Evolutionary conservation across 2,113 vertebrate genomes (phyloP), one percentile per base, ranked within the genome.

Genomic region (Gymnocephalus cernua): DNA sequence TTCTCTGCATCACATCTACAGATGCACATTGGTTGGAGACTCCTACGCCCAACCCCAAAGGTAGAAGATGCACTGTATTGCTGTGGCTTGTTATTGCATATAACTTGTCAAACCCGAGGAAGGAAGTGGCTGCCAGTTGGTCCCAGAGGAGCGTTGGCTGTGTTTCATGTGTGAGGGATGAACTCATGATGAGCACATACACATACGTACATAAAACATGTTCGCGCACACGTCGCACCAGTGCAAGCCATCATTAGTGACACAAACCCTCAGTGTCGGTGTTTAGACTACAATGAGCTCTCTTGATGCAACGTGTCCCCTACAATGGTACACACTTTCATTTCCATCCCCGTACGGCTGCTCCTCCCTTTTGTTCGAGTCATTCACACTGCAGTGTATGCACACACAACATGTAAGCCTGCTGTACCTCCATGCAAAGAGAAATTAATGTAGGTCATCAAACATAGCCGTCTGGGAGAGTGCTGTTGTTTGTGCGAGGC

Each of bases 391-490:
- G 0, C 76, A 89, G 85, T 92, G 92, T 90, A 89, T 91, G 89
- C 91, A 84, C 91, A 84, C 87, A 77, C 88, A 81, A 90, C 92
- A 89, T 93, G 90, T 89, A 86, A 90, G 90, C 87, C 87, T 18
- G 66, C 88, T 89, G 90, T 88, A 88, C 82, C 85, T 77, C 85
- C 85, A 83, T 56, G 86, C 94, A 92, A 90, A 94, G 91, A 84
- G 81, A 92, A 94, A 92, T 91, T 94, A 93, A 95, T 94, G 89
- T 94, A 92, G 92, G 88, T 93, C 92, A 93, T 95, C 93, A 95
- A 94, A 93, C 92, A 75, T 84, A 89, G 80, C 67, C 79, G 86
- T 82, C 89, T 86, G 90, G 91, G 87, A 88, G 86, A 80, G 88
- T 45, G 83, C 79, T 79, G 90, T 91, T 93, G 91, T 93, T 94